Conservation (phyloP, 1,140 invertebrate species). For the Stegodyphus dumicola region DNA sequence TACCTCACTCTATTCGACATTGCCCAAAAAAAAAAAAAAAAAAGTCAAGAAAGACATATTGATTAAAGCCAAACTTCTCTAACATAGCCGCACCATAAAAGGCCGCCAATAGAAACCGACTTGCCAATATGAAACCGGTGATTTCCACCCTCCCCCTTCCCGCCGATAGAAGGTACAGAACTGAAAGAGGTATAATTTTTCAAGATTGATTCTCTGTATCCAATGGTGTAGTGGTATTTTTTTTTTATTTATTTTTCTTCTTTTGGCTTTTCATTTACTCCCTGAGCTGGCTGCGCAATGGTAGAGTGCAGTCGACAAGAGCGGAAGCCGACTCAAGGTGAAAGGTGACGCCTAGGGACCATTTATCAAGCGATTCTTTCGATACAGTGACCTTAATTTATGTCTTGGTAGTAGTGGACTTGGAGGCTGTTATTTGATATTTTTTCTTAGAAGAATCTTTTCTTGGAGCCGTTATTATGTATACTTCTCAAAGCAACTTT, state of each 20-base stretch:
- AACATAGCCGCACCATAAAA: too few species aligned
- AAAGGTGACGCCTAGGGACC: conserved; percentile 33
- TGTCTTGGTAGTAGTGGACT: conserved; percentile 1
- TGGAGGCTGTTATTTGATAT: neutral
- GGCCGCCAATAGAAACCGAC: too few species aligned
- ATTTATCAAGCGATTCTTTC: conserved; percentile 47
- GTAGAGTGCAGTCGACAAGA: conserved; percentile 15
- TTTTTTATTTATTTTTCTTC: neutral
- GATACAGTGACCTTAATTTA: conserved; percentile 56
- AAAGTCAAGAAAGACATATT: too few species aligned
- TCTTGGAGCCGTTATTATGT: neutral
- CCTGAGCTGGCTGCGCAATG: neutral
- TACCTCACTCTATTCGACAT: too few species aligned
- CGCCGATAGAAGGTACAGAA: neutral
- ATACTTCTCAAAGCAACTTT: neutral
- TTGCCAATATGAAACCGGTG: neutral
- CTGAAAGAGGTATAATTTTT: conserved; percentile 10
- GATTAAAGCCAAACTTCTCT: too few species aligned
- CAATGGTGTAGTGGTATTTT: neutral
- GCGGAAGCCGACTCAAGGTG: conserved; percentile 32
- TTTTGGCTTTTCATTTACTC: conserved; percentile 16
- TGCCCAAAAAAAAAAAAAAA: too few species aligned
- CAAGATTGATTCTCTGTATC: conserved; percentile 17
- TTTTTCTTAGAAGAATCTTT: neutral
- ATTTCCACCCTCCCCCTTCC: neutral